Base-by-base conservation (phyloP, 1,140 invertebrate species). In the Lethrus apterus region DNA sequence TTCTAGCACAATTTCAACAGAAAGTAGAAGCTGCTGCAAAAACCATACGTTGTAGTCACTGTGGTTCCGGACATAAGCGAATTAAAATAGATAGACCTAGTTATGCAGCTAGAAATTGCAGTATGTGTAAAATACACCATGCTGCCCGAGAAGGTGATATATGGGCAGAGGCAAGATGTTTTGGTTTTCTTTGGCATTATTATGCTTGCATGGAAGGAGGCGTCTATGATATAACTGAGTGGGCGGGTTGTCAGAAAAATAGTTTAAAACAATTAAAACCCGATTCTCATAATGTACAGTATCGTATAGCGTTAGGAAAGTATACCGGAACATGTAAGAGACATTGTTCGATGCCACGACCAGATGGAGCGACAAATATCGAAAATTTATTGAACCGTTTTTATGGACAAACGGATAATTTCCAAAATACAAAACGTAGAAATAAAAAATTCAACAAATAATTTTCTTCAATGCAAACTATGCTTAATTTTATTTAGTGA, bases 191-290 rank as follows among this genome's bases (percentile, higher is more conserved):
- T 30, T 93, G 90, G 84, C 83, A 90, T 70, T 95, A 94, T 71
- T 93, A 89, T 68, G 91, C 92, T n/a, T 91, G 92, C 55, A 94
- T 95, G 89, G 92, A 95, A 68, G 86, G 87, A 32, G 84, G 83
- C 47, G 83, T 95, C 9, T 95, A 92, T 65, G 89, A 95, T 68
- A 93, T 96, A 44, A 95, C 91, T 19, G 89, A 94, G 65, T 95
- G 92, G 92, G 92, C 91, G 24, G 83, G 84, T 50, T 95, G 92
- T 70, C 90, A 94, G 71, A 89, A 84, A 56, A 79, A 80, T 51
- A 87, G 84, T 60, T 68, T 89, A 45, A 82, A 81, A 53, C 84
- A 88, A 67, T 68, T 89, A 43, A 77, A 80, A 65, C 83, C 90
- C 7, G 90, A 94, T 69, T 85, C 85, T 44, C 91, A 94, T 71